phyloP scores from a whole-genome alignment of 1,140 invertebrate genomes.

The Cherax quadricarinatus region DNA sequence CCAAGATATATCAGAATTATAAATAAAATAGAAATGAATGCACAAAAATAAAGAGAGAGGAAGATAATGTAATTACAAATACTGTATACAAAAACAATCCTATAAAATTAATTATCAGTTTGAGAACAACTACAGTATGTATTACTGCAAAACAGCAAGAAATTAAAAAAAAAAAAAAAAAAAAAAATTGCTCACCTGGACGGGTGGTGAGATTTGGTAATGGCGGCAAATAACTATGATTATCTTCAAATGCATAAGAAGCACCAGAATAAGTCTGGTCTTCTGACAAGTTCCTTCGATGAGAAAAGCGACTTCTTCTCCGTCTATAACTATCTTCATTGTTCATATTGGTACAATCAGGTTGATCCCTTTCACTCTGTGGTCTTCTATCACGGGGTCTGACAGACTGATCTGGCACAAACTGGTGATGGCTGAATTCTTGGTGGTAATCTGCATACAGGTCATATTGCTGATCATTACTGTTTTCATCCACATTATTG shows the following conservation, averaged over 20 bases:
- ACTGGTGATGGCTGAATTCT: slow-evolving; percentile 3
- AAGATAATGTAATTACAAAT: background rate
- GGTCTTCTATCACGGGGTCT: slow-evolving; percentile 40
- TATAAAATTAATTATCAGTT: too few species aligned
- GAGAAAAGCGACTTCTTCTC: slow-evolving; percentile 27
- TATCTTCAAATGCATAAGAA: slow-evolving; percentile 4
- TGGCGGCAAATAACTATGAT: slow-evolving; percentile 3
- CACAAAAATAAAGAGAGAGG: background rate
- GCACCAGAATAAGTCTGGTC: background rate
- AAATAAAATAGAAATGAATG: background rate
- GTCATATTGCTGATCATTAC: slow-evolving; percentile 55
- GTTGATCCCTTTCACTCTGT: slow-evolving; percentile 23
- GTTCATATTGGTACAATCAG: background rate
- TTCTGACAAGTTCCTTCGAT: slow-evolving; percentile 45
- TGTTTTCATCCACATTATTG: slow-evolving; percentile 63
- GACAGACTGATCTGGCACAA: slow-evolving; percentile 43
- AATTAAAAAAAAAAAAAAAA: background rate
- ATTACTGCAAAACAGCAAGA: background rate
- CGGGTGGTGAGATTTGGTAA: slow-evolving; percentile 27
- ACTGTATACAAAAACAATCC: background rate
- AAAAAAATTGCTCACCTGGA: slow-evolving; percentile 12
- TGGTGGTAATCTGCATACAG: slow-evolving; percentile 33
- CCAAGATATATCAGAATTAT: too few species aligned
- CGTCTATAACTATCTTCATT: background rate
- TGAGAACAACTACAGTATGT: background rate